These are phyloP conservation scores for Chelmon rostratus DNA, from an alignment of 2,797 vertebrate species.

Conservation along the genomic window DNA sequence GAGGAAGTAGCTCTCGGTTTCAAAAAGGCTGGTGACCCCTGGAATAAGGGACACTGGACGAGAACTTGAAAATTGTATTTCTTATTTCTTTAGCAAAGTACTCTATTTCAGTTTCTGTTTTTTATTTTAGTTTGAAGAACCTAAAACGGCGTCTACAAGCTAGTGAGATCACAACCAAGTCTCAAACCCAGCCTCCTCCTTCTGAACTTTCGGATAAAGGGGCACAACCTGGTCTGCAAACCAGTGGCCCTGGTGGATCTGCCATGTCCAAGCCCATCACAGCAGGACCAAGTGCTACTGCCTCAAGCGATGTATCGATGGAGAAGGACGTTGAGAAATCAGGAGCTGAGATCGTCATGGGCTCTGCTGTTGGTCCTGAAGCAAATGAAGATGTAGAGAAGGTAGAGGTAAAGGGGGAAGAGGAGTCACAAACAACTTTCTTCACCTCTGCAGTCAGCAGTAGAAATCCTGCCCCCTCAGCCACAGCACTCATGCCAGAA, in stretches of 20 bases:
- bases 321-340: background rate
- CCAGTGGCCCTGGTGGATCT: background rate
- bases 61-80: too few species aligned
- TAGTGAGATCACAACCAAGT: background rate
- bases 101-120: too few species aligned
- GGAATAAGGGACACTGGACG: too few species aligned
- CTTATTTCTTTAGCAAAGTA: too few species aligned
- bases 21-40: too few species aligned
- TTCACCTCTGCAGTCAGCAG: background rate
- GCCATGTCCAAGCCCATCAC: background rate
- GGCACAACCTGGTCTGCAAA: background rate
- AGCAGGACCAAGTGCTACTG: background rate
- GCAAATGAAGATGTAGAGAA: background rate
- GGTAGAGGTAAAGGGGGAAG: too few species aligned
- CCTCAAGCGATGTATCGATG: background rate
- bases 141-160: constrained; percentile 35
- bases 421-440: background rate
- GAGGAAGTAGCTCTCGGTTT: too few species aligned
- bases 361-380: background rate
- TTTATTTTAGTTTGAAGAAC: constrained; percentile 43
- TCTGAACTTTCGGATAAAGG: background rate
- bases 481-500: background rate
- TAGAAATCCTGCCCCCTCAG: background rate
- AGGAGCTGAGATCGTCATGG: background rate
- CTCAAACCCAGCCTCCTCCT: background rate